A percentile compares a stretch with the other conserved stretches of the same genome.
Conservation (phyloP, 1,140 invertebrate genomes). For the Wiebesia pumilae region DNA sequence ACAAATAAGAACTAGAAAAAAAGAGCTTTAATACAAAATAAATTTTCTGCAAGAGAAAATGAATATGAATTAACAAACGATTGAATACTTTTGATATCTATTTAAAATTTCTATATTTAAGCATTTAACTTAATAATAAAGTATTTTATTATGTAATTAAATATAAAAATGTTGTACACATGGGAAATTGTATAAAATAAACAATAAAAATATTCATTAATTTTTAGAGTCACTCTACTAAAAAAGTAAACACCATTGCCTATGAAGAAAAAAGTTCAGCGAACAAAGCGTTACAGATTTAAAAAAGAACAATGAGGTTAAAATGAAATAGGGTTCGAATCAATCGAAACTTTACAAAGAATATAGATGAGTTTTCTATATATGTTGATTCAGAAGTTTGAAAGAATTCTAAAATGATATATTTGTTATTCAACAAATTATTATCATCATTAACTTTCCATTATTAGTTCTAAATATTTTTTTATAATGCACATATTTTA, state of each 20-base stretch:
- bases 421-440: not conserved
- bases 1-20: too few species aligned
- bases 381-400: not conserved
- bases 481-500: not conserved
- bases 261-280: not conserved
- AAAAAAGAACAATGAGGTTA: not conserved
- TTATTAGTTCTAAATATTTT: too few species aligned
- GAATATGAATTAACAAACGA: too few species aligned
- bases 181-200: not conserved
- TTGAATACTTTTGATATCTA: too few species aligned
- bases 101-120: too few species aligned
- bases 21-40: too few species aligned
- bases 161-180: too few species aligned
- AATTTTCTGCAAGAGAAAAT: too few species aligned
- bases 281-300: constrained; percentile 20
- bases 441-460: too few species aligned
- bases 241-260: not conserved
- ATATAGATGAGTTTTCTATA: not conserved
- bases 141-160: too few species aligned
- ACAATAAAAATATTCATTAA: not conserved
- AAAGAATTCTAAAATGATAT: not conserved
- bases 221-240: not conserved
- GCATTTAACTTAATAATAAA: too few species aligned
- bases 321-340: constrained; percentile 50
- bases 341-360: constrained; percentile 44